These are phyloP conservation scores for Lycaon pictus DNA, from an alignment of 2,113 vertebrate species.

Conservation along the genomic window DNA sequence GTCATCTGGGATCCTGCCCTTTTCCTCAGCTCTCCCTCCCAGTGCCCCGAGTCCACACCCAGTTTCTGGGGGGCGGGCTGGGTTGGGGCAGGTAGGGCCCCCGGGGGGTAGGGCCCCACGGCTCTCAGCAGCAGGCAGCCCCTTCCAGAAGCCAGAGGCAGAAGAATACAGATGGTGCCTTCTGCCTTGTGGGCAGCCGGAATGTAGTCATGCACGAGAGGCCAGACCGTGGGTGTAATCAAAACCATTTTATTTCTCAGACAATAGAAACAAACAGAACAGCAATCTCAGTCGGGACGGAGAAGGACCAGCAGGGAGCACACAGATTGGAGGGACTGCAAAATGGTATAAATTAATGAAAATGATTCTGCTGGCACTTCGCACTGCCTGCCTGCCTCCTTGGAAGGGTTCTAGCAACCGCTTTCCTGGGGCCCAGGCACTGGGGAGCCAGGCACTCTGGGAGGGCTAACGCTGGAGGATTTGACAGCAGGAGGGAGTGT, in stretches of 20 bases:
- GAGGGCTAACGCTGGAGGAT: neutral
- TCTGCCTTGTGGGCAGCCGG: slow-evolving; percentile 66
- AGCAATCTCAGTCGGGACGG: slow-evolving; percentile 60
- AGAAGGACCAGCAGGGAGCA: slow-evolving; percentile 71
- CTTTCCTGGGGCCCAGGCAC: neutral
- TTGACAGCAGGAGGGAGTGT: neutral
- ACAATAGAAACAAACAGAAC: slow-evolving; percentile 82
- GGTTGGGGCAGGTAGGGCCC: neutral
- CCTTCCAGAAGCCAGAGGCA: neutral
- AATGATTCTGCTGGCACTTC: neutral
- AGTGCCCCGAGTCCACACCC: neutral
- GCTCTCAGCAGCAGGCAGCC: neutral
- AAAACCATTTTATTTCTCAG: slow-evolving; percentile 71
- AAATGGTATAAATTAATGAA: slow-evolving; percentile 65
- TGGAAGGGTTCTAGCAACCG: neutral
- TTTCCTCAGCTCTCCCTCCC: neutral
- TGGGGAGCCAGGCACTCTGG: neutral
- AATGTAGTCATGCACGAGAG: slow-evolving; percentile 54
- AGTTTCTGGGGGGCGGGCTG: neutral
- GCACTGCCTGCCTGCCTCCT: neutral
- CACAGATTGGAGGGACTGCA: slow-evolving; percentile 37
- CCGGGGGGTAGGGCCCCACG: too few relatives aligned
- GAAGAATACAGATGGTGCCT: slow-evolving; percentile 48
- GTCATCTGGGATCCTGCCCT: neutral
- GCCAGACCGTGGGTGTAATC: slow-evolving; percentile 76